These are phyloP conservation scores for Bombus waltoni DNA, from an alignment of 1,140 invertebrate species.

Conservation along the genomic window DNA sequence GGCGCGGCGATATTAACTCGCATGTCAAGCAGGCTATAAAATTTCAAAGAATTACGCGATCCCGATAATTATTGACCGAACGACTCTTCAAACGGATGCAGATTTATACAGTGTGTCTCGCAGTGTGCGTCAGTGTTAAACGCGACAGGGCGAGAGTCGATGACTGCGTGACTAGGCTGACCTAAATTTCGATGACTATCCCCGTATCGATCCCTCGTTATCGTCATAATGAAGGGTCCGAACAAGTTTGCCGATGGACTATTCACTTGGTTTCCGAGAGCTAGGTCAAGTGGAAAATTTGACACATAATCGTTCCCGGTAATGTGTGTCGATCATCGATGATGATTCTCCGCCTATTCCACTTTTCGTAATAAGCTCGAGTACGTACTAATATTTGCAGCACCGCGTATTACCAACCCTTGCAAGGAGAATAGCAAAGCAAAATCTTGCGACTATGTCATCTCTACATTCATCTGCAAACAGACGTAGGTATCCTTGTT, in stretches of 20 bases:
- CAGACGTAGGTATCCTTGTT: too few species aligned
- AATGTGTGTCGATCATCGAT: slow-evolving; percentile 1
- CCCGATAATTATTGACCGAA: slow-evolving; percentile 7
- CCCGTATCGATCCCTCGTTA: slow-evolving; percentile 52
- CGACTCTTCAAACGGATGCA: not conserved
- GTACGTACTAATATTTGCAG: not conserved
- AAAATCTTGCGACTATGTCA: not conserved
- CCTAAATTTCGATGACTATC: slow-evolving; percentile 67
- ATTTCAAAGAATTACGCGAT: not conserved
- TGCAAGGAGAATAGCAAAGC: too few species aligned
- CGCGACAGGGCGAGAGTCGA: slow-evolving; percentile 46
- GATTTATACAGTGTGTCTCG: slow-evolving; percentile 16
- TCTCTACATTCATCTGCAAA: not conserved
- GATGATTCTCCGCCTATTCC: slow-evolving; percentile 5
- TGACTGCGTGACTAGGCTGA: slow-evolving; percentile 46
- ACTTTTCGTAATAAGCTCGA: not conserved
- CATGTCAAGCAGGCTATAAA: not conserved
- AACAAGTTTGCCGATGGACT: slow-evolving; percentile 51
- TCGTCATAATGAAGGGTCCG: slow-evolving; percentile 58
- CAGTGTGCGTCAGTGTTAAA: slow-evolving; percentile 17
- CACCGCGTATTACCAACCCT: not conserved
- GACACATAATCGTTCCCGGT: slow-evolving; percentile 46
- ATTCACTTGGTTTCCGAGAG: slow-evolving; percentile 27
- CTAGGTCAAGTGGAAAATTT: slow-evolving; percentile 62
- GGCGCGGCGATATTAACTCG: not conserved